Base-by-base conservation (phyloP, 2,113 vertebrate genomes). In the Neodon shergylaensis region DNA sequence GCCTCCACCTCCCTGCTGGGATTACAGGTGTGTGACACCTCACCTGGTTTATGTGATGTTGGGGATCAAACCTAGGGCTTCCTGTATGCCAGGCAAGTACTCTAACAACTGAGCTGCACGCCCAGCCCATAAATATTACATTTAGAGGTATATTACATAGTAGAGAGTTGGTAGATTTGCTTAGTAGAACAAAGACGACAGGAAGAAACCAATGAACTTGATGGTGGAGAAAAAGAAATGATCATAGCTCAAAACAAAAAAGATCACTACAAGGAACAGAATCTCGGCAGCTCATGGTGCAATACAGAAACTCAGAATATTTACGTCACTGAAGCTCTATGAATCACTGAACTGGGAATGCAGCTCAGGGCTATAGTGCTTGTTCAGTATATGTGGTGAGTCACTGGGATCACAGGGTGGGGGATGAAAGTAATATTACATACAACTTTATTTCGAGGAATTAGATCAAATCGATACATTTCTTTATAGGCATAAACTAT, bases 141-240 rank as follows among this genome's bases (percentile, higher is more conserved):
- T 87, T 78, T 65, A 42, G 61, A 83, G 36, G 49, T 47, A 58
- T 58, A 21, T 58, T 58, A 58, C 58, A 52, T 86, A 68, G 49
- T 72, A 92, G 77, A 79, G 49, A 65, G 52, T 82, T 70, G 63
- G 44, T 72, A 74, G 68, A 79, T 76, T 12, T 82, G 54, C 47
- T 95, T 63, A 61, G 36, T n/a, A 88, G 31, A 42, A 39, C 72
- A 91, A 94, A 66, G 78, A 74, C 74, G 63, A 88, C 65, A 92
- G 7, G 26, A 91, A 91, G 49, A 24, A 92, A 83, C 68, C 47
- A 66, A 9, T n/a, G 19, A 84, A 85, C n/a, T 63, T 47, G 13
- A 81, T 52, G 17, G 77, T 21, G 39, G n/a, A 11, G 13, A 26
- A 61, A 52, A 33, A 82, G 84, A 83, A 33, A 68, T 33, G 26